phyloP scores from a whole-genome alignment of 2,797 vertebrate genomes.

The Leucoraja ocellata region DNA sequence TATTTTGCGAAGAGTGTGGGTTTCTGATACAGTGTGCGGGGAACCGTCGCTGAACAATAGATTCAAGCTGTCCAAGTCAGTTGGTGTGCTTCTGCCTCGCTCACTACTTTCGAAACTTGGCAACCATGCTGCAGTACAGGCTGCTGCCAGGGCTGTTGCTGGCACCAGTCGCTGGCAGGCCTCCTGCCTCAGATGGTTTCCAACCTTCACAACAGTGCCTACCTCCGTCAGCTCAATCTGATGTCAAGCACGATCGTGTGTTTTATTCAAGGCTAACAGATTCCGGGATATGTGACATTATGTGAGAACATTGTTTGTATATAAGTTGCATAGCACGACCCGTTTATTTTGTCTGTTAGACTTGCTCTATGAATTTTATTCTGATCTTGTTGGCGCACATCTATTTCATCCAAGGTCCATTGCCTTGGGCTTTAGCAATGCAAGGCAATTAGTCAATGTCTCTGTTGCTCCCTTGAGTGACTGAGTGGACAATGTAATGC shows the following conservation, averaged over 20 bases:
- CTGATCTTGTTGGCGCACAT: not conserved
- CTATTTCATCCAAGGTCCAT: too few species aligned
- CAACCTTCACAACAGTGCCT: not conserved
- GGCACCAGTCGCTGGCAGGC: not conserved
- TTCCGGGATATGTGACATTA: not conserved
- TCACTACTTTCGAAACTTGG: not conserved
- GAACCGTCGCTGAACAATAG: not conserved
- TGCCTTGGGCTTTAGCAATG: not conserved
- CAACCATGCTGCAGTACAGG: not conserved
- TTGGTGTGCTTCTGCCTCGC: not conserved
- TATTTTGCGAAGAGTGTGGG: not conserved
- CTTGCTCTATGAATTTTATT: not conserved
- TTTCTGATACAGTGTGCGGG: not conserved
- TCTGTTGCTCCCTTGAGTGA: too few species aligned
- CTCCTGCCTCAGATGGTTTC: constrained; percentile 18
- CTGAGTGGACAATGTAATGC: not conserved
- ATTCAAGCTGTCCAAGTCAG: not conserved
- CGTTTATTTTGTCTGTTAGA: not conserved
- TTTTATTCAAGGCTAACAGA: not conserved
- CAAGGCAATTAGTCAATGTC: not conserved
- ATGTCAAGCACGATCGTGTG: not conserved
- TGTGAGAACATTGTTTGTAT: not conserved
- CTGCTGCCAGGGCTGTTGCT: not conserved
- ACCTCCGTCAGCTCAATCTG: not conserved
- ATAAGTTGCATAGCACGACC: not conserved